A percentile compares a stretch with the other conserved stretches of the same genome.
phyloP scores from a whole-genome alignment of 2,797 vertebrate species.

The Pteronotus mesoamericanus region DNA sequence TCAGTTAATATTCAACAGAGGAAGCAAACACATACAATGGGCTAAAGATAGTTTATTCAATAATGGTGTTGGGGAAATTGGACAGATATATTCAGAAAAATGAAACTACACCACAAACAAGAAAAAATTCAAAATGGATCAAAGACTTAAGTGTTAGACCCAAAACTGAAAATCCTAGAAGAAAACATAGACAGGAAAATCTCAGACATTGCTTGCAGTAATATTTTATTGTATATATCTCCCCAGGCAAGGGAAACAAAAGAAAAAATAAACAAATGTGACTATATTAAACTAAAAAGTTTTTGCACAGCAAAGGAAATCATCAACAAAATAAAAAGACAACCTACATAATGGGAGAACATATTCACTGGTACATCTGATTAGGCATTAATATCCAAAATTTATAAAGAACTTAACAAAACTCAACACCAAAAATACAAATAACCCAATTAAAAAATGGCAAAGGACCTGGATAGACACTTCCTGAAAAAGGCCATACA shows the following conservation, averaged over 20 bases:
- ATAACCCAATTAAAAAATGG: neutral
- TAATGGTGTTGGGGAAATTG: neutral
- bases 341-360: neutral
- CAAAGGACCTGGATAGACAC: neutral
- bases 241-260: neutral
- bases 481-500: neutral
- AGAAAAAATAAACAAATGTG: neutral
- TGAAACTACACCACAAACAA: neutral
- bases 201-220: neutral
- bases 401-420: neutral
- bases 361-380: neutral
- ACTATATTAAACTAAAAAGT: neutral
- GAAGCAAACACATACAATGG: neutral
- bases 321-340: neutral
- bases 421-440: neutral
- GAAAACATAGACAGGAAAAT: neutral
- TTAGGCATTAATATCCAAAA: neutral
- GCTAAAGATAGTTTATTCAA: neutral
- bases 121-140: neutral
- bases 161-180: neutral
- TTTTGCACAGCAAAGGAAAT: neutral
- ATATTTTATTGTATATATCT: neutral
- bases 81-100: neutral
- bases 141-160: neutral
- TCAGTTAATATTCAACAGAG: neutral